phyloP scores from a whole-genome alignment of 2,888 invertebrate species.

The Diplazon laetatorius region DNA sequence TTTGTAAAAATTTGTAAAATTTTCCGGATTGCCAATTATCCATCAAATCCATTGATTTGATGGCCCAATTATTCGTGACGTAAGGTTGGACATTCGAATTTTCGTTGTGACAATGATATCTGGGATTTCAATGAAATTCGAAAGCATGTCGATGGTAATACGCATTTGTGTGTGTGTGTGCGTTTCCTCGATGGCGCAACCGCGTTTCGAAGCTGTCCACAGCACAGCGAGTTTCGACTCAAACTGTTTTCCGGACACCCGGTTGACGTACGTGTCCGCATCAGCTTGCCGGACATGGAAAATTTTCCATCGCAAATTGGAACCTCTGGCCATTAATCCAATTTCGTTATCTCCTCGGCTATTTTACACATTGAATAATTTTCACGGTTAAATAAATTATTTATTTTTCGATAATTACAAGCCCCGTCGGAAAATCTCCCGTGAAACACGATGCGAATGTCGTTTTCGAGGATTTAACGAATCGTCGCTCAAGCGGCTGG shows the following conservation, averaged over 20 bases:
- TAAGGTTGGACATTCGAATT: conserved; percentile 39
- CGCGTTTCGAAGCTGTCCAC: no score
- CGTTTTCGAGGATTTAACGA: conserved; percentile 35
- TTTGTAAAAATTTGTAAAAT: no score
- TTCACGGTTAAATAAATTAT: conserved; percentile 58
- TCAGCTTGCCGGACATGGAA: conserved; percentile 62
- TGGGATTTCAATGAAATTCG: conserved; percentile 50
- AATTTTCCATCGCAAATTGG: conserved; percentile 62
- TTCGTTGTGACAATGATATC: conserved; percentile 49
- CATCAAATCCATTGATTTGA: no score
- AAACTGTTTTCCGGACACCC: conserved; percentile 55
- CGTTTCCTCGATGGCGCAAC: conserved; percentile 46
- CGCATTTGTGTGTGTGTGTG: no score
- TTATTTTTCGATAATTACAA: conserved; percentile 60
- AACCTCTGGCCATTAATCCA: conserved; percentile 56
- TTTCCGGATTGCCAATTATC: no score
- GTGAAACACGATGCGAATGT: conserved; percentile 5
- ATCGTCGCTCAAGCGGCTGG: conserved; percentile 9
- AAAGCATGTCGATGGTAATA: conserved; percentile 44
- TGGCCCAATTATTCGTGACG: conserved; percentile 45
- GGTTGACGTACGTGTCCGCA: conserved; percentile 60
- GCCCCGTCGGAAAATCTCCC: conserved; percentile 33
- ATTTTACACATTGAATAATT: conserved; percentile 56
- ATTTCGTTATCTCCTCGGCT: conserved; percentile 44
- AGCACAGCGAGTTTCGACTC: conserved; percentile 33